These are phyloP conservation scores for Oreochromis spilurus DNA, from an alignment of 2,113 vertebrate species.

Conservation along the genomic window DNA sequence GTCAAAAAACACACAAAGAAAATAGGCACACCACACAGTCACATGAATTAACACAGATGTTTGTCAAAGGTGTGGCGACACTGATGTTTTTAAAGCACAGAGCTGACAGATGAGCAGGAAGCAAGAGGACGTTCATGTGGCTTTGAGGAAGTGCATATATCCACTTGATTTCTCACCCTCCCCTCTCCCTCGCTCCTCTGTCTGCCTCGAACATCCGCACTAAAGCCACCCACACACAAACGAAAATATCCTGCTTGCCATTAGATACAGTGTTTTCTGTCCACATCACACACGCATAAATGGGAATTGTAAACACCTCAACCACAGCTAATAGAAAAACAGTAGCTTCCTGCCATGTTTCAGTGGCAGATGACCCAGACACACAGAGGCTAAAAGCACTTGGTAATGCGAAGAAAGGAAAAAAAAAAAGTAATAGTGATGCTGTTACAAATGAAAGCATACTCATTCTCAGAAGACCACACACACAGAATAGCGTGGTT, in stretches of 20 bases:
- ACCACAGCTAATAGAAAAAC: not conserved
- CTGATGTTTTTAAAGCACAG: not conserved
- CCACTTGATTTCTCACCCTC: conserved; percentile 36
- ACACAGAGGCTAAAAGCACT: not conserved
- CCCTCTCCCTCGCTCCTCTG: not conserved
- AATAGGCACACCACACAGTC: not conserved
- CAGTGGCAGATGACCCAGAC: not conserved
- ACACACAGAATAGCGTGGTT: not conserved
- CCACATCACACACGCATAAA: not conserved
- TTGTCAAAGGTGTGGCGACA: not conserved
- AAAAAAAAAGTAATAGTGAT: not conserved
- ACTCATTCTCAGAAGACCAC: not conserved
- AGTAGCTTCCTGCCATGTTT: not conserved
- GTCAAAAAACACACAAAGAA: not conserved
- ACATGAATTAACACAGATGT: not conserved
- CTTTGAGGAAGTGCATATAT: not conserved
- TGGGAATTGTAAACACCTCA: not conserved
- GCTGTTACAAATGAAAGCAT: not conserved
- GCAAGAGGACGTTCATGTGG: not conserved
- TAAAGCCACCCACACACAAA: conserved; percentile 25
- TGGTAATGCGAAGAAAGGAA: not conserved
- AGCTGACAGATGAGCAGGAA: not conserved
- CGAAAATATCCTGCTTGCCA: conserved; percentile 33
- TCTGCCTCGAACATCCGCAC: not conserved
- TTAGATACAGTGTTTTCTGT: not conserved